phyloP scores from a whole-genome alignment of 2,113 vertebrate species.

The Cyphomyrus plagiostoma region DNA sequence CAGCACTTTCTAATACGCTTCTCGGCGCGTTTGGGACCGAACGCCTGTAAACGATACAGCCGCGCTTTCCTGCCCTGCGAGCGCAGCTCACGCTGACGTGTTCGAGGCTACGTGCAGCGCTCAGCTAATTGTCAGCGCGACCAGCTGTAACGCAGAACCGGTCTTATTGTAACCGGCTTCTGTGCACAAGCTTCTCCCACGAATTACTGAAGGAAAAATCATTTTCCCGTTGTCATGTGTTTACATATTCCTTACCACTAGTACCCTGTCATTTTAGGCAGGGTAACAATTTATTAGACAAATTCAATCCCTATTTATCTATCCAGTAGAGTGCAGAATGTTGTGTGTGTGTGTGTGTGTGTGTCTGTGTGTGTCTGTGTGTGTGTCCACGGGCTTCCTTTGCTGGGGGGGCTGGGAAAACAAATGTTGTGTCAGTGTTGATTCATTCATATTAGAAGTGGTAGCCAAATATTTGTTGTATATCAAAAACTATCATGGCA shows the following conservation, averaged over 20 bases:
- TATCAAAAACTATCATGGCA: not conserved
- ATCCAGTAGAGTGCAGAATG: not conserved
- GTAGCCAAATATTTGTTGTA: conserved; percentile 21
- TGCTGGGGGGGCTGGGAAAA: not conserved
- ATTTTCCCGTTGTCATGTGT: conserved; percentile 7
- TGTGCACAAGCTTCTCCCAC: not conserved
- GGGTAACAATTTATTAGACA: conserved; percentile 30
- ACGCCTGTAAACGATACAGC: conserved; percentile 16
- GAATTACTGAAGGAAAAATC: not conserved
- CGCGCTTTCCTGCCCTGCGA: not conserved
- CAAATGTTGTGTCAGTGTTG: conserved; percentile 13
- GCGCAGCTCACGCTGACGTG: not conserved
- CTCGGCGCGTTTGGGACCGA: conserved; percentile 15
- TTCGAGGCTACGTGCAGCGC: not conserved
- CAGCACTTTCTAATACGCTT: conserved; percentile 22
- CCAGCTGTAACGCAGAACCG: not conserved
- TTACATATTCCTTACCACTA: not conserved
- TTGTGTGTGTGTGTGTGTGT: not conserved
- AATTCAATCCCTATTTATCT: conserved; percentile 19
- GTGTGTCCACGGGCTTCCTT: not conserved
- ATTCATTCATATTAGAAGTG: conserved; percentile 19
- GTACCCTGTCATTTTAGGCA: conserved; percentile 9
- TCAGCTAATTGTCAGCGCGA: not conserved
- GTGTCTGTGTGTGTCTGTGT: not conserved
- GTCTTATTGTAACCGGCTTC: not conserved